Percentiles rank a stretch among this genome's conserved stretches.
These are phyloP conservation scores for Chaetodon trifasciatus DNA, from an alignment of 2,797 vertebrate species.

Conservation along the genomic window DNA sequence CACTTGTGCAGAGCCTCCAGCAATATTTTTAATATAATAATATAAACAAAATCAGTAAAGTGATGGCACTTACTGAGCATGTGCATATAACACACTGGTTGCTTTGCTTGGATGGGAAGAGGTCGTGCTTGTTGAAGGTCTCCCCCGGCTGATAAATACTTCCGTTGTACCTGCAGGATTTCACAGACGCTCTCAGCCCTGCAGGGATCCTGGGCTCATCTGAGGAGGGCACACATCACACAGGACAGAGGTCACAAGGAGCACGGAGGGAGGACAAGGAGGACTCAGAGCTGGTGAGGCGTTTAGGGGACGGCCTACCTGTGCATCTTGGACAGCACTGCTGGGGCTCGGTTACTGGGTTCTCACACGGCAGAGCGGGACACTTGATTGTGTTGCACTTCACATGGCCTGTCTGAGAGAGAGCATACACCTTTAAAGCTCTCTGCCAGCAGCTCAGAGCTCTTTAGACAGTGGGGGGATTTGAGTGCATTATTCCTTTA, in stretches of 20 bases:
- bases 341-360: slow-evolving; percentile 89
- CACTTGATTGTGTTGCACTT: slow-evolving; percentile 93
- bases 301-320: slow-evolving; percentile 77
- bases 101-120: slow-evolving; percentile 90
- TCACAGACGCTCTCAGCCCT: slow-evolving; percentile 88
- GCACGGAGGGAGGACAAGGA: too few species aligned
- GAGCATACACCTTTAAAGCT: slow-evolving; percentile 23
- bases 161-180: slow-evolving; percentile 93
- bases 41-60: not conserved
- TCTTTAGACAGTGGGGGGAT: not conserved
- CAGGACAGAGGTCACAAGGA: slow-evolving; percentile 5
- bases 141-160: slow-evolving; percentile 92
- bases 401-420: slow-evolving; percentile 85
- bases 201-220: slow-evolving; percentile 90
- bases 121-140: slow-evolving; percentile 90
- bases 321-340: slow-evolving; percentile 94
- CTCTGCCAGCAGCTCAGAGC: not conserved
- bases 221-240: slow-evolving; percentile 41
- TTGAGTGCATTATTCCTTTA: slow-evolving; percentile 15
- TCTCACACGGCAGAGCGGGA: slow-evolving; percentile 88
- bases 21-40: not conserved
- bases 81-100: slow-evolving; percentile 97
- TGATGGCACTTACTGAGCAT: slow-evolving; percentile 89
- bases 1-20: not conserved
- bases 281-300: not conserved